Conservation (phyloP, 2,113 vertebrate genomes). For the Gnathonemus longibarbis region DNA sequence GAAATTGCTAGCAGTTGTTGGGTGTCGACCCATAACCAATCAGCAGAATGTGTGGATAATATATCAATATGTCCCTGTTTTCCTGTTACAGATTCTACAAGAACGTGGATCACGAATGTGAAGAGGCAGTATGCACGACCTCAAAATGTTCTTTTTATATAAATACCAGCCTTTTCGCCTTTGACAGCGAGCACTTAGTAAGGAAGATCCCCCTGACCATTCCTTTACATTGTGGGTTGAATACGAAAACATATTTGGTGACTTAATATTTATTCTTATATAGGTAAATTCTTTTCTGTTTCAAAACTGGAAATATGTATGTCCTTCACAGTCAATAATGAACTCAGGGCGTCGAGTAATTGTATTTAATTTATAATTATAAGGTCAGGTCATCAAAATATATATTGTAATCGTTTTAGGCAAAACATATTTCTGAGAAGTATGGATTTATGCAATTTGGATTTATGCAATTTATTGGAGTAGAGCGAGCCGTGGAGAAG, state of each 20-base stretch:
- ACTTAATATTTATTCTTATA: neutral
- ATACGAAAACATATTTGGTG: neutral
- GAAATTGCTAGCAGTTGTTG: neutral
- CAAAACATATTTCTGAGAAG: neutral
- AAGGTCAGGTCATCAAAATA: neutral
- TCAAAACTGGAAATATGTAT: neutral
- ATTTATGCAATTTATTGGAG: neutral
- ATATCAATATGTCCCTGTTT: neutral
- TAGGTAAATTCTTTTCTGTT: neutral
- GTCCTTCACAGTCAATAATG: neutral
- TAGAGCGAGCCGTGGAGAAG: neutral
- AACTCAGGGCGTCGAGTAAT: constrained; percentile 13
- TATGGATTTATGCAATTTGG: neutral
- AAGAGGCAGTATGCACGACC: neutral
- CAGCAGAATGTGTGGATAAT: neutral
- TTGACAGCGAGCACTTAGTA: neutral
- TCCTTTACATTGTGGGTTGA: neutral
- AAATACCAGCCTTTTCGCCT: neutral
- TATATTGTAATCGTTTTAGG: neutral
- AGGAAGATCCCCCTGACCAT: neutral
- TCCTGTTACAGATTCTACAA: constrained; percentile 20
- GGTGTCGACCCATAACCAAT: neutral
- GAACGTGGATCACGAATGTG: constrained; percentile 28
- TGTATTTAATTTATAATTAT: neutral
- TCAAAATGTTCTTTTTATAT: neutral